Evolutionary conservation across 2,113 vertebrate genomes (phyloP).

Genomic region (Steatornis caripensis): DNA sequence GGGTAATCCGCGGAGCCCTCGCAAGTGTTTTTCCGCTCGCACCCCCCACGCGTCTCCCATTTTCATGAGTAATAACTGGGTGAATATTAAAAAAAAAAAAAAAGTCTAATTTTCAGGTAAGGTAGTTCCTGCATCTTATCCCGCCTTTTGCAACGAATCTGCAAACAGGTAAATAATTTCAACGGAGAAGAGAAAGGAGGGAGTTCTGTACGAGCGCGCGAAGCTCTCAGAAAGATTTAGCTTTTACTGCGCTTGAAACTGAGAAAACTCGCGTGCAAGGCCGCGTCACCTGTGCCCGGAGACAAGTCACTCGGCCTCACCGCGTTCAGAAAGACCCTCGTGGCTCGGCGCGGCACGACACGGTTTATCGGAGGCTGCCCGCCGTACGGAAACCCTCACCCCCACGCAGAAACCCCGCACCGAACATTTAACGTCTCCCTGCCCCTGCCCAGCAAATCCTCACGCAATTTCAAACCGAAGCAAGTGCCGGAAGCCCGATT

Average conservation of each 20-base stretch:
- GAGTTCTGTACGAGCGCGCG: accelerated
- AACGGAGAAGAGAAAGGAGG: background rate
- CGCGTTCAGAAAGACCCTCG: too few relatives aligned
- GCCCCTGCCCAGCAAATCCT: too few relatives aligned
- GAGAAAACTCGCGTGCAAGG: background rate
- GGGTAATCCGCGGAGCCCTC: background rate
- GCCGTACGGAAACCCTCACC: too few relatives aligned
- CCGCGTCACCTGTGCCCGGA: too few relatives aligned
- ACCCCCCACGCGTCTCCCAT: background rate
- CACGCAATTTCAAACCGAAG: too few relatives aligned
- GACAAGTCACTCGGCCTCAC: background rate
- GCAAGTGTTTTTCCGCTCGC: background rate
- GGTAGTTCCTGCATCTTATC: background rate
- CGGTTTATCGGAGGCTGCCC: background rate
- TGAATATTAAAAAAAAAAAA: background rate
- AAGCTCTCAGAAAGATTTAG: background rate
- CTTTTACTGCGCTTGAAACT: background rate
- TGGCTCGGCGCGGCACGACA: background rate
- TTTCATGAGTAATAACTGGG: background rate
- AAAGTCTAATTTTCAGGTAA: background rate
- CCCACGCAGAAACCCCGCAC: background rate
- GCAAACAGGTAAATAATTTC: background rate
- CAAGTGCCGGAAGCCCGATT: background rate
- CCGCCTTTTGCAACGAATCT: background rate
- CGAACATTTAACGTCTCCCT: too few relatives aligned